Evolutionary conservation across 2,888 invertebrate species (phyloP), one percentile per base, ranked within the genome.

Genomic region (Asteroscopus sphinx): DNA sequence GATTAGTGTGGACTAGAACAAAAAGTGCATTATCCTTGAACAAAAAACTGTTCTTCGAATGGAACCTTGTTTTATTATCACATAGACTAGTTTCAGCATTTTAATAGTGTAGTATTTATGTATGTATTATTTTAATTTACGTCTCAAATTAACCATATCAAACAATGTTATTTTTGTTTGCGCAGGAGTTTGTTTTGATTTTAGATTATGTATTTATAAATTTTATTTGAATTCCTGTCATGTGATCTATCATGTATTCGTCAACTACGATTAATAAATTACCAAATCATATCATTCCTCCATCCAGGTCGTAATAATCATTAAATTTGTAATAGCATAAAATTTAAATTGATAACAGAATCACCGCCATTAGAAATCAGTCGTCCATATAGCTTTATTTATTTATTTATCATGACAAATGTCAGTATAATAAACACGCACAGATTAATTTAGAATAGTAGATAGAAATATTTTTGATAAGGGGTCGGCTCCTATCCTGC

Each of bases 71-170:
- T 79, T 83, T 83, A 81, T 79, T 79, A 79, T 86, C 81, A 81
- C 79, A 77, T 85, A 86, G 83, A 86, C 82, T 92, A 92, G 86
- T 87, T 85, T 78, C 84, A 81, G 91, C 91, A 92, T 92, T 93
- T 92, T 86, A 81, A 72, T 88, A 90, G 85, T 44, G 65, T 83
- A 82, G 78, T 82, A 81, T 81, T 76, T 84, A 83, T 81, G 71
- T 81, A 85, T 79, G 77, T 79, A 79, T 77, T 73, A 73, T 69
- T 67, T 75, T 77, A 76, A 70, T 79, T 80, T 83, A 80, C 68
- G 82, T 89, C 88, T 88, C 86, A 86, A 89, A 88, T 80, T 86
- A 85, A 87, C 83, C 86, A 86, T 89, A 89, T 89, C 86, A 88
- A 75, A 70, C 62, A 70, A 77, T 63, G 70, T 76, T 79, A 82